phyloP scores from a whole-genome alignment of 2,888 invertebrate genomes.

The Lutraria lutraria region DNA sequence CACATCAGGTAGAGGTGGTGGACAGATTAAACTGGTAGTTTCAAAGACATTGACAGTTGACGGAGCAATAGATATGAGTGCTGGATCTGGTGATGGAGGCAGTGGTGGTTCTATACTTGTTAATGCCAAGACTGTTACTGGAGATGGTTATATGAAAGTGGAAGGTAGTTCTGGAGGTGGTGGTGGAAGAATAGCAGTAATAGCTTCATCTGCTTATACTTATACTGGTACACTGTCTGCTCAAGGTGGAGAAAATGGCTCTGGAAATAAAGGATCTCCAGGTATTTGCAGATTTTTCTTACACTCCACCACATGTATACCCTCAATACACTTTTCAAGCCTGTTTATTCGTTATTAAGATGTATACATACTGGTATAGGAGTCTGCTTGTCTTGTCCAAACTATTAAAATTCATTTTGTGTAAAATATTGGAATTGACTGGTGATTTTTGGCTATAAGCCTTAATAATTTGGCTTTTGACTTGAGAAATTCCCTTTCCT shows the following conservation, averaged over 20 bases:
- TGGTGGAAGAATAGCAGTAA: slow-evolving; percentile 66
- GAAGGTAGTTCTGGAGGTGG: slow-evolving; percentile 75
- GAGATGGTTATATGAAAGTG: slow-evolving; percentile 70
- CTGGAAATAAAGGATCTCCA: slow-evolving; percentile 50
- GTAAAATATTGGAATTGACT: no score
- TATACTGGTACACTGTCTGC: slow-evolving; percentile 61
- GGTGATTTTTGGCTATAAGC: no score
- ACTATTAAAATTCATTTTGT: no score
- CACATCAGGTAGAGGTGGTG: slow-evolving; percentile 72
- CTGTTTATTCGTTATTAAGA: no score
- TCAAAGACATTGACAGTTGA: slow-evolving; percentile 57
- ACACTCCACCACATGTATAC: no score
- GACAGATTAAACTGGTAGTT: slow-evolving; percentile 70
- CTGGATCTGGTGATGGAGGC: slow-evolving; percentile 66
- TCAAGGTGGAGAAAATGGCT: slow-evolving; percentile 39
- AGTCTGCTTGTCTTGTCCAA: no score
- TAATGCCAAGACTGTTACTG: slow-evolving; percentile 59
- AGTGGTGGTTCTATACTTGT: slow-evolving; percentile 77
- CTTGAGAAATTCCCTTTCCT: no score
- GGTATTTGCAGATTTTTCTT: slow-evolving; percentile 32
- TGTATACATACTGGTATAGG: no score
- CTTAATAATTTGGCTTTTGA: no score
- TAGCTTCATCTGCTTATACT: slow-evolving; percentile 41
- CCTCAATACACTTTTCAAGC: no score
- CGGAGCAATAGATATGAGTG: slow-evolving; percentile 76